Percentiles rank a stretch among this genome's conserved stretches.
These are phyloP conservation scores for Orussus abietinus DNA, from an alignment of 1,140 invertebrate species.

Conservation along the genomic window DNA sequence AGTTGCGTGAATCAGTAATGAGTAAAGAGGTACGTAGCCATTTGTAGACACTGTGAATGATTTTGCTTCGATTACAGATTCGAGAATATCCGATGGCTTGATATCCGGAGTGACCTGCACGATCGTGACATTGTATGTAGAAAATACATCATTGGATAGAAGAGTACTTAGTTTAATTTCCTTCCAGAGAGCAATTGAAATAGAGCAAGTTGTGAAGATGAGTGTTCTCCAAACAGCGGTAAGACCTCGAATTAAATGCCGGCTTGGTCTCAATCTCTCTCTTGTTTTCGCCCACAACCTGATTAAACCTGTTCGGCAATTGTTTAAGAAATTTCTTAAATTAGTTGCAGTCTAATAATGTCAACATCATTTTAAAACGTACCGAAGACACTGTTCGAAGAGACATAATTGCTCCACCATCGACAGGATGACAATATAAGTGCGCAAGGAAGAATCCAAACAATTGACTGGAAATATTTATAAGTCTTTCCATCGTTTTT, in stretches of 20 bases:
- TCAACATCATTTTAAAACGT: conserved; percentile 20
- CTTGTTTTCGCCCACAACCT: conserved; percentile 54
- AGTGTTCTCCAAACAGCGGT: conserved; percentile 66
- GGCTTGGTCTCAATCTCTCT: conserved; percentile 57
- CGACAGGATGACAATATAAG: conserved; percentile 70
- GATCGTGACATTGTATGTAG: conserved; percentile 56
- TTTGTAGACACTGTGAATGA: conserved; percentile 33
- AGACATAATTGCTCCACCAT: conserved; percentile 84
- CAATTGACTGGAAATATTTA: too few relatives aligned
- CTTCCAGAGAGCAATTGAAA: conserved; percentile 56
- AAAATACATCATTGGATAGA: conserved; percentile 54
- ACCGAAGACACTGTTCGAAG: conserved; percentile 56
- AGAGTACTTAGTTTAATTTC: conserved; percentile 58
- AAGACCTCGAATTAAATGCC: conserved; percentile 69
- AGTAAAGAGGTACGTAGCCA: conserved; percentile 53
- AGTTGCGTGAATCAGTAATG: conserved; percentile 61
- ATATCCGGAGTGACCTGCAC: conserved; percentile 50
- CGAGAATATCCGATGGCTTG: too few relatives aligned
- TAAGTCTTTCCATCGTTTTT: too few relatives aligned
- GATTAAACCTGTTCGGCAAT: conserved; percentile 47
- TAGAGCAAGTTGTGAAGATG: conserved; percentile 58
- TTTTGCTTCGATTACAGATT: too few relatives aligned
- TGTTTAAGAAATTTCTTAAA: neutral
- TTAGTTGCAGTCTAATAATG: neutral
- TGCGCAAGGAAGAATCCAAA: conserved; percentile 63